These are phyloP conservation scores for Pangasius mekongensis DNA, from an alignment of 2,797 vertebrate genomes.

Conservation along the genomic window DNA sequence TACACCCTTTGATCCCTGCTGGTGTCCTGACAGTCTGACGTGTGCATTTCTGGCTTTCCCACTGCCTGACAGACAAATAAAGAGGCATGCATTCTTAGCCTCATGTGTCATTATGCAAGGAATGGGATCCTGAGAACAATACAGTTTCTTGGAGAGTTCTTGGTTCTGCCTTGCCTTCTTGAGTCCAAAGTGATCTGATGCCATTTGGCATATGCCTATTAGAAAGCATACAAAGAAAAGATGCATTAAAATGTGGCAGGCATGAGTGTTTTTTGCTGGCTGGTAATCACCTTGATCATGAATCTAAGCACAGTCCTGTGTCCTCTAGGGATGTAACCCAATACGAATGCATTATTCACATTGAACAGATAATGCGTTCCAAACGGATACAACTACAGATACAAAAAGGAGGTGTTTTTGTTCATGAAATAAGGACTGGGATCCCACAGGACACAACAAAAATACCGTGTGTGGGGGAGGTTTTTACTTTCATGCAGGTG, in stretches of 20 bases:
- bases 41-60: slow-evolving; percentile 36
- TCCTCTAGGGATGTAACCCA: neutral
- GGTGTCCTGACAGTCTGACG: slow-evolving; percentile 48
- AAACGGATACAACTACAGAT: neutral
- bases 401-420: neutral
- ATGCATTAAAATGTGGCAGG: neutral
- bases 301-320: neutral
- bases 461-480: neutral
- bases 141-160: slow-evolving; percentile 3
- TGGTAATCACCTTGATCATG: neutral
- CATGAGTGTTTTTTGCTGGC: neutral
- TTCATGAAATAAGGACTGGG: neutral
- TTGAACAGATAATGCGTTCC: neutral
- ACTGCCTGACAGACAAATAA: slow-evolving; percentile 29
- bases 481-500: neutral
- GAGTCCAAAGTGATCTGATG: slow-evolving; percentile 1
- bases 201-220: neutral
- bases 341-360: neutral
- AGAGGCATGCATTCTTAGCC: slow-evolving; percentile 36
- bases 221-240: slow-evolving; percentile 16
- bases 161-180: neutral
- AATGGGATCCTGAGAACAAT: slow-evolving; percentile 25
- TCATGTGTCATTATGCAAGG: slow-evolving; percentile 20
- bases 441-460: neutral
- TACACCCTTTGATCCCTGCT: slow-evolving; percentile 48